These are phyloP conservation scores for Xenentodon cancila DNA, from an alignment of 2,797 vertebrate species.

Conservation along the genomic window DNA sequence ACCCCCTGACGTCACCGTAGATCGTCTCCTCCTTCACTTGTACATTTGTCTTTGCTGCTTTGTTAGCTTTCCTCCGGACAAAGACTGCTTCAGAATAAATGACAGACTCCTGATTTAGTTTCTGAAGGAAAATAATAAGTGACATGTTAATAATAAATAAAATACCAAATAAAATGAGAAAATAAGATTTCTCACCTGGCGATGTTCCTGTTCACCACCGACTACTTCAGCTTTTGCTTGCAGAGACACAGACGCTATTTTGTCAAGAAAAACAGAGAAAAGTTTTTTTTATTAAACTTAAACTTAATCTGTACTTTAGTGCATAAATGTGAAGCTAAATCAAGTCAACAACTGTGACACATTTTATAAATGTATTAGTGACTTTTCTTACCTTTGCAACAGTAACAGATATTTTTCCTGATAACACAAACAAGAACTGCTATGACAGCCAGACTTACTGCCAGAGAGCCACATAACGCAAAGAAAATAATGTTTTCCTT, in stretches of 20 bases:
- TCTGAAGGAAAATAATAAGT: neutral
- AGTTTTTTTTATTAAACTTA: too few relatives aligned
- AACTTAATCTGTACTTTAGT: too few relatives aligned
- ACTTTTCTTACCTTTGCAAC: neutral
- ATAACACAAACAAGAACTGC: neutral
- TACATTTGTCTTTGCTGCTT: neutral
- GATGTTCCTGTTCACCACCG: neutral
- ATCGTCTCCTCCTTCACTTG: neutral
- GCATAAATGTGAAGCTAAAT: neutral
- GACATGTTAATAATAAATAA: neutral
- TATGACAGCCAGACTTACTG: neutral
- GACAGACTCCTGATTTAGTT: neutral
- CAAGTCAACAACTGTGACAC: neutral
- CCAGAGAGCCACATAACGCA: neutral
- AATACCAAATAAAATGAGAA: too few relatives aligned
- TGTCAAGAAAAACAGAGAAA: too few relatives aligned
- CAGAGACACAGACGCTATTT: neutral
- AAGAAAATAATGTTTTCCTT: neutral
- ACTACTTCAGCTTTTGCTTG: neutral
- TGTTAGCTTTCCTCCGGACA: neutral
- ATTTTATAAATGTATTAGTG: neutral
- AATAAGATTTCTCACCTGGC: neutral
- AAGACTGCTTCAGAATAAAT: neutral
- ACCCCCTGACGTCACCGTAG: neutral
- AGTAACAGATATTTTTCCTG: accelerated